phyloP scores from a whole-genome alignment of 2,113 vertebrate species.

The Apodemus speciosus region DNA sequence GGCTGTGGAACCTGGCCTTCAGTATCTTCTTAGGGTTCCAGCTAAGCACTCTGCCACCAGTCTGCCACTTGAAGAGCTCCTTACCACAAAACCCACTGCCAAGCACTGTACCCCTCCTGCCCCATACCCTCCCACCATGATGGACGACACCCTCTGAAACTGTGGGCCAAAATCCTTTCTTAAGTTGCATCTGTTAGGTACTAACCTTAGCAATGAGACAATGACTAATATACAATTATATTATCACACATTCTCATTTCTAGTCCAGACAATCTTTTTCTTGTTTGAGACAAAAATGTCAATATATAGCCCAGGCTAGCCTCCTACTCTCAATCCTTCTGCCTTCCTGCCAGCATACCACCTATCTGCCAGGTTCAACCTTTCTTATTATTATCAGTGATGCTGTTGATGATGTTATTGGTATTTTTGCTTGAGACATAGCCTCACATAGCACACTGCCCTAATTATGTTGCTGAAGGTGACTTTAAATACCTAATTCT shows the following conservation, averaged over 20 bases:
- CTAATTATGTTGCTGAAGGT: neutral
- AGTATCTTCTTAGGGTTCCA: too few relatives aligned
- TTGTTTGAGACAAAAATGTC: neutral
- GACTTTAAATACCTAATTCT: neutral
- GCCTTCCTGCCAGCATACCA: neutral
- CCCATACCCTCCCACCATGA: neutral
- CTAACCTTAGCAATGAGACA: neutral
- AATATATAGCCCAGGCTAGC: neutral
- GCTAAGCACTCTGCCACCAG: neutral
- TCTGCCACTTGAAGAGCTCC: neutral
- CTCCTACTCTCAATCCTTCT: too few relatives aligned
- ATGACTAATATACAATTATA: too few relatives aligned
- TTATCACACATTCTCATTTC: neutral
- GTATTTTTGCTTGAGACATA: neutral
- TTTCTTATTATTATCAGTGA: neutral
- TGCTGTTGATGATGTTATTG: neutral
- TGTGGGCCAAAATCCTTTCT: neutral
- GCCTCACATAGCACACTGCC: neutral
- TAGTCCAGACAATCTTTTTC: neutral
- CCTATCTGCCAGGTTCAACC: neutral
- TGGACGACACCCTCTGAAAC: neutral
- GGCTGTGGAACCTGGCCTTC: neutral
- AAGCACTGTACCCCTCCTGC: too few relatives aligned
- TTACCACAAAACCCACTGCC: neutral
- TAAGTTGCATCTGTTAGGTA: neutral